Evolutionary conservation across 2,113 vertebrate genomes (phyloP), one percentile per base, ranked within the genome.

Genomic region (Hyla sarda): DNA sequence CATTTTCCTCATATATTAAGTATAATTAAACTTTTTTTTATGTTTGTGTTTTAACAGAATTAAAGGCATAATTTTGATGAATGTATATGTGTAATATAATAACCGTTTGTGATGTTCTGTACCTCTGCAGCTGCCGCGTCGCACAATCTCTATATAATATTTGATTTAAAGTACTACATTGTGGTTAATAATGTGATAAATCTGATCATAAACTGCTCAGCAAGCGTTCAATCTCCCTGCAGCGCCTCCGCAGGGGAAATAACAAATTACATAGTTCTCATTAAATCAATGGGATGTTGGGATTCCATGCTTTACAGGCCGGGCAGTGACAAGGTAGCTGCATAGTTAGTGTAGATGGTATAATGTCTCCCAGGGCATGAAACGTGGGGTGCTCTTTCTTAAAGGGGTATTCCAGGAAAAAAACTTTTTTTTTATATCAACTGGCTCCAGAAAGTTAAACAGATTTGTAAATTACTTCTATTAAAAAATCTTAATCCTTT

Each of bases 21-120:
- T 34, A 69, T 69, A 69, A 69, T 69, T 69, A 32, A 67, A 34
- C 62, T 32, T 67, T 67, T 69, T 69, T n/a, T n/a, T n/a, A n/a
- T 69, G 65, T 32, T 69, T 69, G 32, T 69, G 30, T 69, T 65
- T 37, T 12, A 69, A 13, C 30, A 37, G 8, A 21, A 69, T 10
- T 8, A 34, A 69, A 34, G 32, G 6, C 1, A 3, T 37, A 69
- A 69, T 69, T 37, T 30, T 69, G 65, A 69, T 34, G 32, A 69
- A 34, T 69, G 65, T 69, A 37, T 37, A 37, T 21, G 37, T 2
- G 32, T 17, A 34, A 34, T 69, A 34, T 69, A 69, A 37, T 34
- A 34, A 37, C 9, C 0, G 14, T 8, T 34, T 69, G 16, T 1
- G 16, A 1, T 69, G 32, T 21, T 67, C 30, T 62, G 23, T 11